These are phyloP conservation scores for Melanotaenia nigrans DNA, from an alignment of 2,797 vertebrate genomes.

Conservation along the genomic window DNA sequence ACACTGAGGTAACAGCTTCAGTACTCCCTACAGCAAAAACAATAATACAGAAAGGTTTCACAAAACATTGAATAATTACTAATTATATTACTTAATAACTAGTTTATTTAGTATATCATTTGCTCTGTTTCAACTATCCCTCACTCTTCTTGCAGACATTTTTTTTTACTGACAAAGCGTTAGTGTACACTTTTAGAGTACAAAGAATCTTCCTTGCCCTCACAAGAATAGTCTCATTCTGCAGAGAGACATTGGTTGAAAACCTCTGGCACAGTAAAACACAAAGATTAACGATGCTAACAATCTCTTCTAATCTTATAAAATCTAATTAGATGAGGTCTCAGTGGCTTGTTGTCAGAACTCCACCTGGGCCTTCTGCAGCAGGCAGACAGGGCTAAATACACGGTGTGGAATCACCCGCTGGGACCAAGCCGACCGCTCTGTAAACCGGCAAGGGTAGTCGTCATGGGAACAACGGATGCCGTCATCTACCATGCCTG, in stretches of 20 bases:
- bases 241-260: slow-evolving; percentile 28
- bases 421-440: slow-evolving; percentile 78
- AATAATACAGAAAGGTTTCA: not conserved
- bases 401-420: slow-evolving; percentile 89
- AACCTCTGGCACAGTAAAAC: slow-evolving; percentile 32
- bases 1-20: slow-evolving; percentile 87
- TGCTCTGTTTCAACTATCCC: not conserved
- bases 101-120: not conserved
- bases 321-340: slow-evolving; percentile 53
- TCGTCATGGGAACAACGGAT: slow-evolving; percentile 85
- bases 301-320: slow-evolving; percentile 42
- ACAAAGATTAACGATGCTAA: slow-evolving; percentile 38
- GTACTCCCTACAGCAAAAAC: slow-evolving; percentile 66
- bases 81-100: too few relatives aligned
- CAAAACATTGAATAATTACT: slow-evolving; percentile 1
- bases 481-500: slow-evolving; percentile 65
- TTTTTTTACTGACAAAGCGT: slow-evolving; percentile 4
- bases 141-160: not conserved
- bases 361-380: slow-evolving; percentile 78
- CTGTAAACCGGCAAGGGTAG: slow-evolving; percentile 92
- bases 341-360: slow-evolving; percentile 47
- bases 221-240: slow-evolving; percentile 12
- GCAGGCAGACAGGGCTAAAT: slow-evolving; percentile 87
- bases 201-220: slow-evolving; percentile 17
- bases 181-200: slow-evolving; percentile 5